Conservation (phyloP, 2,888 invertebrate species). For the Tridacna crocea region DNA sequence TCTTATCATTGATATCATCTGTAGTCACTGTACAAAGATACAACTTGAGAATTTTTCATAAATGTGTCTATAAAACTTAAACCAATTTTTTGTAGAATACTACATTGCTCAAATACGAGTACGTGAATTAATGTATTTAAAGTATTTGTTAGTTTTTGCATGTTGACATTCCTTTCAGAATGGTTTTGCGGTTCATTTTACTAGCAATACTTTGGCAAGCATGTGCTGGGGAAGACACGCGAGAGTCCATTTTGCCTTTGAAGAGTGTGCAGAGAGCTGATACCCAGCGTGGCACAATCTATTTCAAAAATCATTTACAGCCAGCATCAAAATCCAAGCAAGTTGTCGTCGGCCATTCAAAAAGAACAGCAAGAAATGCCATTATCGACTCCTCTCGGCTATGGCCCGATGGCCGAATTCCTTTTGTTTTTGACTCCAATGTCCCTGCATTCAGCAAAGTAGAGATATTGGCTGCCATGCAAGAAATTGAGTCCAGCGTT, state of each 20-base stretch:
- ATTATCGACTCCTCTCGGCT: slow-evolving; percentile 22
- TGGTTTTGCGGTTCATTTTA: no score
- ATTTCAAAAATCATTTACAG: not conserved
- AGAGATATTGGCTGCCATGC: slow-evolving; percentile 62
- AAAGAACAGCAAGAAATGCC: slow-evolving; percentile 31
- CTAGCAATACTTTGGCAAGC: no score
- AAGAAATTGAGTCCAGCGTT: slow-evolving; percentile 59
- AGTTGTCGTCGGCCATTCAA: slow-evolving; percentile 1
- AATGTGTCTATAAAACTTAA: no score
- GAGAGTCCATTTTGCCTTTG: not conserved
- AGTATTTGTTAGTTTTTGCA: no score
- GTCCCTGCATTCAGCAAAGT: slow-evolving; percentile 55
- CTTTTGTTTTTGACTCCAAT: slow-evolving; percentile 41
- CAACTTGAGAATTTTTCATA: no score
- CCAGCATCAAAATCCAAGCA: not conserved
- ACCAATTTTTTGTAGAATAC: no score
- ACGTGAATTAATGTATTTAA: no score
- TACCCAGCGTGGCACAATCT: not conserved
- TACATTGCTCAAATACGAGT: no score
- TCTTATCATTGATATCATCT: no score
- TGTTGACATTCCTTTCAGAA: no score
- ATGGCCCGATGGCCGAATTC: slow-evolving; percentile 39
- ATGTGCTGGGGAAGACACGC: no score
- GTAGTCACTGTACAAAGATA: no score
- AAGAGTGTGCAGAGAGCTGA: not conserved